phyloP scores from a whole-genome alignment of 2,113 vertebrate genomes.

The Himantopus leucocephalus region DNA sequence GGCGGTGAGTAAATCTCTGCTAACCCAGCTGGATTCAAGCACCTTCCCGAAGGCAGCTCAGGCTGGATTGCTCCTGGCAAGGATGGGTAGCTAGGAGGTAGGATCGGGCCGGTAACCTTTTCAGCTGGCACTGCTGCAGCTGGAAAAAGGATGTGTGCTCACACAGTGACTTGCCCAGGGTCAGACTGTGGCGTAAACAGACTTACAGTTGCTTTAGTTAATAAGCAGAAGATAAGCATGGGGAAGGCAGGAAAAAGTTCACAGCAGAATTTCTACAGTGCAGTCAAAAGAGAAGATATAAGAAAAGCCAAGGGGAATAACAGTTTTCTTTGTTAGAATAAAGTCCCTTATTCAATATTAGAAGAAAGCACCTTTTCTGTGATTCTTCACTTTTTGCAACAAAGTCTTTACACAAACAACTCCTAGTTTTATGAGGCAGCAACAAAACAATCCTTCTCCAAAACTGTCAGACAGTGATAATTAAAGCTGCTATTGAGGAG shows the following conservation, averaged over 20 bases:
- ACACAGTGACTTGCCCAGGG: neutral
- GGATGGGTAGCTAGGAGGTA: neutral
- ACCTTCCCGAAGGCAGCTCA: neutral
- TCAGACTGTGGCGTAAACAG: neutral
- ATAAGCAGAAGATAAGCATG: neutral
- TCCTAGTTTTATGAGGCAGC: neutral
- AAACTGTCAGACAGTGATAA: slow-evolving; percentile 20
- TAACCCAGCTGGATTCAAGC: neutral
- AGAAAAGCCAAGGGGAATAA: neutral
- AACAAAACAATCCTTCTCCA: neutral
- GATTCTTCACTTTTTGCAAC: neutral
- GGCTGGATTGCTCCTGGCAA: neutral
- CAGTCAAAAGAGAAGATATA: neutral
- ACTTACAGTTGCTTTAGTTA: neutral
- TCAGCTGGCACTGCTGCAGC: neutral
- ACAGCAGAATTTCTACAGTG: neutral
- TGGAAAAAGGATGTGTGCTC: neutral
- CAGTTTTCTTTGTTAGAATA: neutral
- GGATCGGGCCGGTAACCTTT: neutral
- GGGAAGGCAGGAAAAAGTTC: neutral
- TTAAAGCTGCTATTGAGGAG: neutral
- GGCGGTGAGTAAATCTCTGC: neutral
- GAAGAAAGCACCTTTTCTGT: neutral
- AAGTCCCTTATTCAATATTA: neutral
- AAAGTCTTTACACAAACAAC: neutral